These are phyloP conservation scores for Mormyrus iriodes DNA, from an alignment of 2,113 vertebrate genomes.

Conservation along the genomic window DNA sequence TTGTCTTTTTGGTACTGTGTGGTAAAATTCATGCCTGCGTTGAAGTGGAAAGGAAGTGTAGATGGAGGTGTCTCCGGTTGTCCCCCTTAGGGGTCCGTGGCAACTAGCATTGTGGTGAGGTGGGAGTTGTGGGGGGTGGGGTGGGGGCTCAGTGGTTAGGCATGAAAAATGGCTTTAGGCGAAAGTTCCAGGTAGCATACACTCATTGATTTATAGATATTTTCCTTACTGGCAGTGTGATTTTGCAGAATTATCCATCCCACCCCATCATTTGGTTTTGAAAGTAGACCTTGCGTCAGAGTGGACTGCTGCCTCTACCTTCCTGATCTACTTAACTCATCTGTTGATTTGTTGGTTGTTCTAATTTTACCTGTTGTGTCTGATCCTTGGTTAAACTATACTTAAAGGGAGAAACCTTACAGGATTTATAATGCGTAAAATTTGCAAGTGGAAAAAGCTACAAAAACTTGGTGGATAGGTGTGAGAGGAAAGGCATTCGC, in stretches of 20 bases:
- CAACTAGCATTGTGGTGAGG: neutral
- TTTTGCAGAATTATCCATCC: neutral
- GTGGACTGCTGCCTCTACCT: neutral
- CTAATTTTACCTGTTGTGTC: neutral
- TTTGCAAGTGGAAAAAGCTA: neutral
- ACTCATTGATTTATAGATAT: neutral
- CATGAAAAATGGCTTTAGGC: neutral
- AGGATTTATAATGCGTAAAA: neutral
- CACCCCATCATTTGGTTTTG: neutral
- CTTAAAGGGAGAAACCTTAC: neutral
- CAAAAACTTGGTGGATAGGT: neutral
- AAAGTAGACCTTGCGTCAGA: neutral
- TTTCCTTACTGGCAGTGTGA: neutral
- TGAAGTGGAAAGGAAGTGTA: neutral
- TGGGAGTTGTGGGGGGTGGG: neutral
- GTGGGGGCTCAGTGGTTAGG: neutral
- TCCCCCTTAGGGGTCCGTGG: neutral
- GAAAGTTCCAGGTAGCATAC: neutral
- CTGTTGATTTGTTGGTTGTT: neutral
- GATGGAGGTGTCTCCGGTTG: neutral
- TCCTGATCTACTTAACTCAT: neutral
- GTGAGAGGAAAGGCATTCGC: neutral
- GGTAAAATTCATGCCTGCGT: neutral
- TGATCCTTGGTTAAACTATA: neutral
- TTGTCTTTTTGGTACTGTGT: neutral